A percentile compares a stretch with the other conserved stretches of the same genome.
Evolutionary conservation across 2,888 invertebrate genomes (phyloP).

Genomic region (Archips crataeganus): DNA sequence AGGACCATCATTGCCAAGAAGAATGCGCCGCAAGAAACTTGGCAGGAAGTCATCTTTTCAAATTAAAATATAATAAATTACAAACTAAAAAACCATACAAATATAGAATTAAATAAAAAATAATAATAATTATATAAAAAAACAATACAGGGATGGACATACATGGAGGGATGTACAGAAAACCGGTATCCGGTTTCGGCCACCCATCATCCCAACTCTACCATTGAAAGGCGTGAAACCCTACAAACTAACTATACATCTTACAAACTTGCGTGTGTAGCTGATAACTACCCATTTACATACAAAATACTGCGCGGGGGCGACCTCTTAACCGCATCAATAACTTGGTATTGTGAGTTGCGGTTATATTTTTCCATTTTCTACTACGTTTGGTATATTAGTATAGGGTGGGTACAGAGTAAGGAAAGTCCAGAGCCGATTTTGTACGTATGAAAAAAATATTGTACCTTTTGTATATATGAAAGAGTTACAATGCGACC

Average conservation of each 20-base stretch:
- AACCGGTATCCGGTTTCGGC: slow-evolving; percentile 7
- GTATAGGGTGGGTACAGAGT: slow-evolving; percentile 33
- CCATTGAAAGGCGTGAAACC: slow-evolving; percentile 39
- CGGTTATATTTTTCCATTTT: slow-evolving; percentile 41
- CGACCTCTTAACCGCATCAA: background rate
- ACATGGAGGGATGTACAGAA: no score
- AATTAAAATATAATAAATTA: no score
- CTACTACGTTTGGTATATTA: slow-evolving; percentile 37
- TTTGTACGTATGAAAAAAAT: slow-evolving; percentile 9
- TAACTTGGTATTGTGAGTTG: slow-evolving; percentile 28
- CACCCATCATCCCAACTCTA: slow-evolving; percentile 15
- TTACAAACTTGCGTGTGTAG: slow-evolving; percentile 13
- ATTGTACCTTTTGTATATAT: no score
- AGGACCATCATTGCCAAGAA: no score
- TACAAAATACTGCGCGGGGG: background rate
- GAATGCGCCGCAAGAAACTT: no score
- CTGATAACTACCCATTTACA: background rate
- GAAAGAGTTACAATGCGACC: no score
- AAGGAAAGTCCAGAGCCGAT: slow-evolving; percentile 7
- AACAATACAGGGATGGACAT: no score
- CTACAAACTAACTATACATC: slow-evolving; percentile 36
- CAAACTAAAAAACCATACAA: no score
- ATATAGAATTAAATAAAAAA: no score
- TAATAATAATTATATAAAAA: no score
- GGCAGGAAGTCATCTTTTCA: no score